Evolutionary conservation across 1,140 invertebrate genomes (phyloP).

Genomic region (Drosophila littoralis): DNA sequence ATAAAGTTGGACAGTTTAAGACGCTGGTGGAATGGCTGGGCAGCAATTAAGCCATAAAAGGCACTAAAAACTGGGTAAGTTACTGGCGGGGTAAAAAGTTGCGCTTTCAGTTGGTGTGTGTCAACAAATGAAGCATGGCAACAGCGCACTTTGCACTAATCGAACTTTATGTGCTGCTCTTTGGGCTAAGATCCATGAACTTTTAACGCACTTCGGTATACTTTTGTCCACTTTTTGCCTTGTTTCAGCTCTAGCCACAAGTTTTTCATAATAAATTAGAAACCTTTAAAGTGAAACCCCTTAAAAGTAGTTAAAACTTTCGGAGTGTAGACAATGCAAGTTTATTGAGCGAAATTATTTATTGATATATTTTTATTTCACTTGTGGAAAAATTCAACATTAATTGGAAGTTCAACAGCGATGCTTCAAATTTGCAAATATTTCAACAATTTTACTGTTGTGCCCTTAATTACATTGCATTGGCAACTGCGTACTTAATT

Average conservation of each 20-base stretch:
- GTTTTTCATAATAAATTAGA: conserved; percentile 39
- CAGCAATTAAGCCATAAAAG: conserved; percentile 57
- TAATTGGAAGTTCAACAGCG: background rate
- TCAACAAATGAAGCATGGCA: conserved; percentile 51
- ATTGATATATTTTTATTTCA: conserved; percentile 8
- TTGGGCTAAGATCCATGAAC: conserved; percentile 30
- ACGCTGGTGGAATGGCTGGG: conserved; percentile 29
- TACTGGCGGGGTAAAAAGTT: conserved; percentile 18
- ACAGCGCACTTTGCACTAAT: conserved; percentile 50
- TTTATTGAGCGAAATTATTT: conserved; percentile 26
- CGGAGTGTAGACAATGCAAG: conserved; percentile 20
- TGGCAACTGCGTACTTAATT: too few species aligned
- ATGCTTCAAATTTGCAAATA: background rate
- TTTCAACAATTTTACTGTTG: background rate
- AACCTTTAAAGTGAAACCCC: conserved; percentile 37
- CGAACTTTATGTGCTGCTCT: conserved; percentile 49
- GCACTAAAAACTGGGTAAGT: conserved; percentile 37
- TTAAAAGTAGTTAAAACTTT: conserved; percentile 14
- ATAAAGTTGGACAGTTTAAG: conserved; percentile 60
- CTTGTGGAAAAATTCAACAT: background rate
- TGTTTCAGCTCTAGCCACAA: background rate
- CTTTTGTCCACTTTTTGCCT: conserved; percentile 11
- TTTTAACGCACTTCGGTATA: conserved; percentile 26
- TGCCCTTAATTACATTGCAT: too few species aligned
- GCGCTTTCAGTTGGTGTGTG: conserved; percentile 17